Evolutionary conservation across 1,140 invertebrate genomes (phyloP).

Genomic region (Heterodera carotae): DNA sequence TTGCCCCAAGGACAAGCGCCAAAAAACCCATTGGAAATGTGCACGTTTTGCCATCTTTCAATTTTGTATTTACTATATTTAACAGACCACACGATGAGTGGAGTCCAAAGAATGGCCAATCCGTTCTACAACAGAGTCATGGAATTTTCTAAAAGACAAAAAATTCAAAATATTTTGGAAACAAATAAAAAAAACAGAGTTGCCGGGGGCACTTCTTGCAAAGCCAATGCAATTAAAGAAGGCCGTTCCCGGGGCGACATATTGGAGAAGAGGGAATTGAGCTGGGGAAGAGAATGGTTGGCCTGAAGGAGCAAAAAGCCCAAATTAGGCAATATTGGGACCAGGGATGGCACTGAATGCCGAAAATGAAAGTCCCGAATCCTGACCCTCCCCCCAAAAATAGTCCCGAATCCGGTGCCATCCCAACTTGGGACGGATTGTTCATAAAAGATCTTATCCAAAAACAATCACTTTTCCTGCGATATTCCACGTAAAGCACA

Average conservation of each 20-base stretch:
- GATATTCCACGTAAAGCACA: slow-evolving; percentile 58
- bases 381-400: too few relatives aligned
- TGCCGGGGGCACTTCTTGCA: slow-evolving; percentile 53
- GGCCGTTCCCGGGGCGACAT: slow-evolving; percentile 43
- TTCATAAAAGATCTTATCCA: neutral
- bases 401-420: too few relatives aligned
- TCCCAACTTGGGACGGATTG: too few relatives aligned
- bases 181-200: slow-evolving; percentile 38
- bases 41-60: too few relatives aligned
- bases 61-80: too few relatives aligned
- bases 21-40: too few relatives aligned
- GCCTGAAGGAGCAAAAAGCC: slow-evolving; percentile 30
- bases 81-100: slow-evolving; percentile 44
- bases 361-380: too few relatives aligned
- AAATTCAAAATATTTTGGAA: slow-evolving; percentile 29
- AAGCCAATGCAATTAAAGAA: slow-evolving; percentile 49
- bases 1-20: too few relatives aligned
- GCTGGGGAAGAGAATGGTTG: slow-evolving; percentile 13
- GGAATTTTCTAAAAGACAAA: slow-evolving; percentile 39
- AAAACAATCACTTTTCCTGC: slow-evolving; percentile 39
- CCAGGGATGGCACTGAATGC: too few relatives aligned
- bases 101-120: slow-evolving; percentile 46
- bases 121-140: slow-evolving; percentile 41
- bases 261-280: slow-evolving; percentile 46
- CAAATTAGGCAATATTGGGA: too few relatives aligned